Evolutionary conservation across 2,113 vertebrate species (phyloP), one percentile per base, ranked within the genome.

Genomic region (Nothocercus nigrocapillus): DNA sequence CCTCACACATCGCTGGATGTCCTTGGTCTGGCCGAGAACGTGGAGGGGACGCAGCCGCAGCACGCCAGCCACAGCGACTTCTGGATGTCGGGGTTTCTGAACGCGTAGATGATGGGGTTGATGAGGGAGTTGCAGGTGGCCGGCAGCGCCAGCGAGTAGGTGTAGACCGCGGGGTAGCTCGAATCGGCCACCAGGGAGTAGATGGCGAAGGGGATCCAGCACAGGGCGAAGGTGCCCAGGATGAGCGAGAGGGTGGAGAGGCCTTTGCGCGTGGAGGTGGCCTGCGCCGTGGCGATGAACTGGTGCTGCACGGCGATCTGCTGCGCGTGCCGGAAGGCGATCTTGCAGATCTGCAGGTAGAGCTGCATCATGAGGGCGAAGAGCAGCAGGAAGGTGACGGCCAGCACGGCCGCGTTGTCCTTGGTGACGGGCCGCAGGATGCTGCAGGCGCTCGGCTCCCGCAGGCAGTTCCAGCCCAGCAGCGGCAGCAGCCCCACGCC

Each of bases 251-350:
- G 98, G 6, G 99, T 99, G 90, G 98, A 98, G 56, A 99, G 98
- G n/a, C 99, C 99, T 96, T 99, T 99, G 96, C 98, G 98, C 96
- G 98, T 98, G 97, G 97, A 97, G 88, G 95, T 90, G 94, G 97
- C 93, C 88, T 96, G 97, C 3, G 99, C 99, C 66, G 98, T 98
- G 96, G 98, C 98, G 93, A 98, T 94, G 64, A 99, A 99, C 95
- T 99, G 99, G 90, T 98, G 99, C 97, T 99, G 99, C 94, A 99
- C 98, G 14, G 99, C 99, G 32, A 99, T 99, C 97, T 99, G 99
- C 96, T 99, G 99, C 3, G 99, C 99, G 69, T 99, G 99, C 74
- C 98, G 98, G 92, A 98, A 98, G 94, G 99, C 99, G 70, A 99
- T 98, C 92, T 98, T 98, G 98, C 99, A 99, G 97, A 99, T 99